A percentile compares a stretch with the other conserved stretches of the same genome.
phyloP scores from a whole-genome alignment of 2,113 vertebrate species.

The Solea solea region DNA sequence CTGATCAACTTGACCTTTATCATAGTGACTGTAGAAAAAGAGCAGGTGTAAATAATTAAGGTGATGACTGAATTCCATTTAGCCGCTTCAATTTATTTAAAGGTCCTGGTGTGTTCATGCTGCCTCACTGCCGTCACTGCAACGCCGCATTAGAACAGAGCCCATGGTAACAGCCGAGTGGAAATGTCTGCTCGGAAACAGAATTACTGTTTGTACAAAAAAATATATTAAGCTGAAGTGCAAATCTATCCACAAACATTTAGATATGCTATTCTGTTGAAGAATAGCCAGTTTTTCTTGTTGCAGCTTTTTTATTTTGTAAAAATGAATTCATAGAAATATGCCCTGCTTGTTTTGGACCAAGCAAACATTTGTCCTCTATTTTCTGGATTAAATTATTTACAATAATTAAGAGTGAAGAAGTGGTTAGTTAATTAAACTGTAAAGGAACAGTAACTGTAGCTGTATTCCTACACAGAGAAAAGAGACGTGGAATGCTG shows the following conservation, averaged over 20 bases:
- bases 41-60: slow-evolving; percentile 5
- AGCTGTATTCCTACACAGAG: not conserved
- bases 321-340: not conserved
- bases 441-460: not conserved
- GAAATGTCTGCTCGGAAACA: not conserved
- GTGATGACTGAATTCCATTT: slow-evolving; percentile 1
- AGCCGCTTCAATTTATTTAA: not conserved
- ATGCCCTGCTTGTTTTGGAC: not conserved
- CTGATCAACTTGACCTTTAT: slow-evolving; percentile 2
- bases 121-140: not conserved
- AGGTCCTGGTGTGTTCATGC: not conserved
- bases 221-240: not conserved
- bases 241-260: not conserved
- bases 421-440: not conserved
- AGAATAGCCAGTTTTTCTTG: not conserved
- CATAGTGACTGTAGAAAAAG: not conserved
- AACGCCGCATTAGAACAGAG: not conserved
- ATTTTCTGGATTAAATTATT: not conserved
- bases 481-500: not conserved
- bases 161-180: not conserved
- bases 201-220: not conserved
- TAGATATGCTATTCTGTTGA: not conserved
- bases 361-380: not conserved
- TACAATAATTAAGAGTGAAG: not conserved
- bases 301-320: not conserved